Conservation (phyloP, 1,140 invertebrate species). For the Drepana arcuata region DNA sequence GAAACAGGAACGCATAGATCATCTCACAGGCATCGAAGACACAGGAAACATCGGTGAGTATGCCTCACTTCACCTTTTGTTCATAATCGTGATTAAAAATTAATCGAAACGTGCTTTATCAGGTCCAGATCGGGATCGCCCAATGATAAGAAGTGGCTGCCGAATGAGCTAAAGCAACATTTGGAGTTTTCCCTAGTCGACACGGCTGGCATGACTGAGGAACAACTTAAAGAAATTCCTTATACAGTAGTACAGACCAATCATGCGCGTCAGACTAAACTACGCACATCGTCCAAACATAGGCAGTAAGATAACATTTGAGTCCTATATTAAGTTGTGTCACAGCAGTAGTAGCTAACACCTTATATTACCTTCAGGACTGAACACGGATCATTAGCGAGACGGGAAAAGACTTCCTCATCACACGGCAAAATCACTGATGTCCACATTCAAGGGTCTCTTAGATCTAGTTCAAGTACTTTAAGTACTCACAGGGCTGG, state of each 20-base stretch:
- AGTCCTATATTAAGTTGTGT: too few relatives aligned
- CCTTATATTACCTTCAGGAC: constrained; percentile 19
- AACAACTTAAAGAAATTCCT: constrained; percentile 91
- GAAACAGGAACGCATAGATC: constrained; percentile 50
- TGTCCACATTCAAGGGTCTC: constrained; percentile 59
- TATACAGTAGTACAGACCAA: constrained; percentile 90
- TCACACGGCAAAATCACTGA: constrained; percentile 50
- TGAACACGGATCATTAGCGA: constrained; percentile 55
- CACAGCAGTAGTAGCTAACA: background rate
- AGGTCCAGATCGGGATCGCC: constrained; percentile 80
- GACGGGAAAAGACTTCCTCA: constrained; percentile 53
- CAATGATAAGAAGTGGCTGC: constrained; percentile 77
- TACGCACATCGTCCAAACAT: constrained; percentile 67
- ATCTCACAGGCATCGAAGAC: background rate
- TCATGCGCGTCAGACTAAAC: constrained; percentile 72
- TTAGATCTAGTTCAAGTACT: constrained; percentile 62
- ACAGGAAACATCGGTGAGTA: background rate
- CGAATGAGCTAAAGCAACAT: constrained; percentile 85
- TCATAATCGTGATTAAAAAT: background rate
- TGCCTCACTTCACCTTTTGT: background rate
- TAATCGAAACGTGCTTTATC: constrained; percentile 9
- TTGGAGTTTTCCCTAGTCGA: constrained; percentile 93
- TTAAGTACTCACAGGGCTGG: constrained; percentile 52
- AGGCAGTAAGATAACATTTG: constrained; percentile 67
- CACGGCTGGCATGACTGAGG: constrained; percentile 89